Percentiles rank a stretch among this genome's conserved stretches.
Evolutionary conservation across 2,113 vertebrate species (phyloP).

Genomic region (Okapia johnstoni): DNA sequence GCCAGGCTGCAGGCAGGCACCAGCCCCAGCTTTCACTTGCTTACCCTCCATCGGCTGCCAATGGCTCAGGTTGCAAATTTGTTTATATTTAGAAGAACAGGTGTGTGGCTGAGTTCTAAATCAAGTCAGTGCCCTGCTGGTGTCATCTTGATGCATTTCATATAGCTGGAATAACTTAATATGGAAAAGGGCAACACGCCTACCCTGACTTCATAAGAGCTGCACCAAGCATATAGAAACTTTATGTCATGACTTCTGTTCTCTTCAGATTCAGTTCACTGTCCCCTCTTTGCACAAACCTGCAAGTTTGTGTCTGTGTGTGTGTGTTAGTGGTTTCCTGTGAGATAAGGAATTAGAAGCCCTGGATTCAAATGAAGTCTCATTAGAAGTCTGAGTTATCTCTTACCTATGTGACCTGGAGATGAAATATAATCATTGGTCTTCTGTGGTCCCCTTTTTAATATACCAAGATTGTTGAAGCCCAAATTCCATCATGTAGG

Average conservation of each 20-base stretch:
- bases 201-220: background rate
- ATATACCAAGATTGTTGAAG: background rate
- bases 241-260: background rate
- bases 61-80: slow-evolving; percentile 70
- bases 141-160: slow-evolving; percentile 58
- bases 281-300: background rate
- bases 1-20: slow-evolving; percentile 16
- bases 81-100: slow-evolving; percentile 84
- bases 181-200: background rate
- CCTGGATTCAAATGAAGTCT: background rate
- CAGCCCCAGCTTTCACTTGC: slow-evolving; percentile 26
- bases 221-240: background rate
- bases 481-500: background rate
- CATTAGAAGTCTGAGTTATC: background rate
- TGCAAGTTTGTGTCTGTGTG: background rate
- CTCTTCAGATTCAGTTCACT: background rate
- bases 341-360: background rate
- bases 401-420: background rate
- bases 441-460: background rate
- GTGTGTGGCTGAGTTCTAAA: slow-evolving; percentile 74
- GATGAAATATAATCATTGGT: background rate
- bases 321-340: background rate
- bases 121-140: slow-evolving; percentile 71
- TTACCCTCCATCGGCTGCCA: slow-evolving; percentile 55
- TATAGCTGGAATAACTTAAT: slow-evolving; percentile 52